Percentiles rank a stretch among this genome's conserved stretches.
Conservation (phyloP, 1,140 invertebrate genomes). For the Heterodera schachtii region DNA sequence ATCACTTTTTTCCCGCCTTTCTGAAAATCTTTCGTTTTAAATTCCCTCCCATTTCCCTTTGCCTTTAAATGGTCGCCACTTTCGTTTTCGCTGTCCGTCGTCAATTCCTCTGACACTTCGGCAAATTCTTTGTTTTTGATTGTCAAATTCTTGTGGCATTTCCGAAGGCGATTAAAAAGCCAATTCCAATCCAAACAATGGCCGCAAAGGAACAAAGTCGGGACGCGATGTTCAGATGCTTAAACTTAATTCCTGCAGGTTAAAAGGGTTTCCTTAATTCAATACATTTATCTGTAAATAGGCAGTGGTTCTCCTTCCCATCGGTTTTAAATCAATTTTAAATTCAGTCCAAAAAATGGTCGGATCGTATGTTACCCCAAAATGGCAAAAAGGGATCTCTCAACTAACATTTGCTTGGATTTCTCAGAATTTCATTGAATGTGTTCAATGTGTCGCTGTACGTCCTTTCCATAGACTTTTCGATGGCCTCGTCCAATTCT, state of each 20-base stretch:
- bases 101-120: not conserved
- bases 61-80: not conserved
- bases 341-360: too few relatives aligned
- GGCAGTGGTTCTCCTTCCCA: not conserved
- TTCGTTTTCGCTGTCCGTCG: not conserved
- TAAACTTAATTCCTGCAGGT: too few relatives aligned
- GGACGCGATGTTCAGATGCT: slow-evolving; percentile 18
- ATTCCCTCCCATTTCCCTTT: too few relatives aligned
- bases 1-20: not conserved
- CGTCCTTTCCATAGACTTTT: not conserved
- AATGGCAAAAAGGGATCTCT: not conserved
- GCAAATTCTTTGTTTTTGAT: not conserved
- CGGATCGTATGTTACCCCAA: too few relatives aligned
- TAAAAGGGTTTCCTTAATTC: too few relatives aligned
- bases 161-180: not conserved
- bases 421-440: not conserved
- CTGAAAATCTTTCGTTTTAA: not conserved
- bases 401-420: not conserved
- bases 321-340: not conserved
- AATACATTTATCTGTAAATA: too few relatives aligned
- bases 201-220: slow-evolving; percentile 27
- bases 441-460: slow-evolving; percentile 4
- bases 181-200: slow-evolving; percentile 30
- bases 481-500: not conserved
- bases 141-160: not conserved